Base-by-base conservation (phyloP, 2,113 vertebrate species). In the Chunga burmeisteri region DNA sequence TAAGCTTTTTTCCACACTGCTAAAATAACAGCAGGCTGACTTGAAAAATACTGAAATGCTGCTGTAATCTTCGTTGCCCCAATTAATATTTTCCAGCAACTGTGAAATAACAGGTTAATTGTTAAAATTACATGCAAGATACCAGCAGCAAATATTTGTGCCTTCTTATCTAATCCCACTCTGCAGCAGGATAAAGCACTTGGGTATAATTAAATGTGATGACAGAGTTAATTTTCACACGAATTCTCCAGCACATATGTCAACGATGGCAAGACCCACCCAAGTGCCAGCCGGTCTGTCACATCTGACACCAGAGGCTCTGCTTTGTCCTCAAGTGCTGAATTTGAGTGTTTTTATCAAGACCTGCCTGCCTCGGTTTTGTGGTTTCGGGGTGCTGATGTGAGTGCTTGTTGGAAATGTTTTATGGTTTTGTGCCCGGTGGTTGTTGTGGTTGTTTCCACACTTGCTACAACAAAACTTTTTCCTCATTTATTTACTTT, bases 201-300 rank as follows among this genome's bases (percentile, higher is more conserved):
- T 82, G 65, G 53, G 55, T 38, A 52, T 88, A 91, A 95, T 95
- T 96, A 88, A 93, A 47, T 55, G 65, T 86, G 94, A 77, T 14
- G 40, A 38, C 58, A 73, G 61, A n/a, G 46, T 49, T 92, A 87
- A 92, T 89, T 91, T 96, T 84, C 78, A 53, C 47, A 58, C 18
- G 13, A 72, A 66, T 30, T 71, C 70, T 93, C 85, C 72, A 83
- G 56, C 81, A 83, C 38, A 5, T 22, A 30, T n/a, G 42, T 56
- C n/a, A 44, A 25, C 46, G 26, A 32, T 1, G 1, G 36, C 0
- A 5, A 42, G 34, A 77, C n/a, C 32, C 36, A 36, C 44, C 27
- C 2, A 2, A 30, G 55, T 36, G 50, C 46, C 40, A 59, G n/a
- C 32, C 1, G 1, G 12, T 53, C 38, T 59, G 46, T 84, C 38